These are phyloP conservation scores for Esox lucius DNA, from an alignment of 2,797 vertebrate species.

Conservation along the genomic window DNA sequence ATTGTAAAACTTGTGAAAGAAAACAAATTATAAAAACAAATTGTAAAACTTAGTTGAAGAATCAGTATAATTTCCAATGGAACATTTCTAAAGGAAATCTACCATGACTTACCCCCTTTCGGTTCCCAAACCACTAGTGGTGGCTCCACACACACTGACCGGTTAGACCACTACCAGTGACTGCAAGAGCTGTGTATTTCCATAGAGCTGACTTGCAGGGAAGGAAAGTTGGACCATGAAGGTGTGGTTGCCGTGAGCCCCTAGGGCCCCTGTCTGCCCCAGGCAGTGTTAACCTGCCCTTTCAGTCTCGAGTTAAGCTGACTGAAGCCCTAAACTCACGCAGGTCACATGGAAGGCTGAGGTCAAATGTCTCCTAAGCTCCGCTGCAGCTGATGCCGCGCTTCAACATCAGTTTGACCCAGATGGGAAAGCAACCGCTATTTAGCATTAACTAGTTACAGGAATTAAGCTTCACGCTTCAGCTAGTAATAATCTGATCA, in stretches of 20 bases:
- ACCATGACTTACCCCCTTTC: conserved; percentile 25
- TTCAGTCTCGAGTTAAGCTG: conserved; percentile 28
- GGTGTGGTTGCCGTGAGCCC: conserved; percentile 30
- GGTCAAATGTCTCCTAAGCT: conserved; percentile 42
- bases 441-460: neutral
- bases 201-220: conserved; percentile 54
- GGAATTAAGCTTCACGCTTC: neutral
- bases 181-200: conserved; percentile 52
- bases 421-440: neutral
- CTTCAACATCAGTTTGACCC: conserved; percentile 13
- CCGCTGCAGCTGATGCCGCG: conserved; percentile 12
- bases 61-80: neutral
- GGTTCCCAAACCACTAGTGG: conserved; percentile 8
- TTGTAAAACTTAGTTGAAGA: neutral
- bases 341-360: conserved; percentile 38
- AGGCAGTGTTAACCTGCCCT: neutral
- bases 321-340: conserved; percentile 28
- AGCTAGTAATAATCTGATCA: neutral
- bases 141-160: conserved; percentile 37
- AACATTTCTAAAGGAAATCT: conserved; percentile 23
- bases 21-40: too few relatives aligned
- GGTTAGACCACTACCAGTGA: conserved; percentile 48
- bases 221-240: conserved; percentile 21
- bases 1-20: too few relatives aligned
- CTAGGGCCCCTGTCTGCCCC: conserved; percentile 1